Conservation (phyloP, 2,113 vertebrate species). For the Irena cyanogastra region DNA sequence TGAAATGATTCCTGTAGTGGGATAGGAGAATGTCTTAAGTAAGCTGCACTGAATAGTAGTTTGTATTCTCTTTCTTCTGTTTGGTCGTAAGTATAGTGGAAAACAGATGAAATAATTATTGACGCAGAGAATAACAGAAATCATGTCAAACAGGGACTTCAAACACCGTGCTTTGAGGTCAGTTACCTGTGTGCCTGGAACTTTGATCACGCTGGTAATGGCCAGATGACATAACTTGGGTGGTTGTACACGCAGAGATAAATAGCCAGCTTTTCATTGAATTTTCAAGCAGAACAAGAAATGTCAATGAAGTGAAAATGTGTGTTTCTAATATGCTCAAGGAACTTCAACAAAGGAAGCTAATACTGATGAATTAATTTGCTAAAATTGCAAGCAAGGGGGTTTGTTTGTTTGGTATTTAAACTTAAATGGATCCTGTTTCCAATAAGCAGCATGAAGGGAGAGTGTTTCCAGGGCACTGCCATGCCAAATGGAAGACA, state of each 20-base stretch:
- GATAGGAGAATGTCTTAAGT: not conserved
- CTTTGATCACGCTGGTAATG: not conserved
- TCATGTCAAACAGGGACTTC: slow-evolving; percentile 12
- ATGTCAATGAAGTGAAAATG: not conserved
- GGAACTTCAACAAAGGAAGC: not conserved
- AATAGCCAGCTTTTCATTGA: not conserved
- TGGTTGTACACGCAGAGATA: not conserved
- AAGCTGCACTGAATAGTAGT: not conserved
- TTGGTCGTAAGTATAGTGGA: not conserved
- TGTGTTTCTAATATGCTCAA: not conserved
- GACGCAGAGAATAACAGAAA: not conserved
- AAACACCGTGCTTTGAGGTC: not conserved
- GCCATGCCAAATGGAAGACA: not conserved
- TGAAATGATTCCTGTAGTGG: not conserved
- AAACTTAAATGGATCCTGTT: not conserved
- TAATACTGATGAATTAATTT: not conserved
- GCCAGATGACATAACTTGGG: not conserved
- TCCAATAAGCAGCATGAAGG: not conserved
- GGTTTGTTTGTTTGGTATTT: not conserved
- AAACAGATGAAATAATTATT: not conserved
- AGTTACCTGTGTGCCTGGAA: slow-evolving; percentile 16
- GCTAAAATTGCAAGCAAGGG: not conserved
- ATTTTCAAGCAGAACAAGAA: not conserved
- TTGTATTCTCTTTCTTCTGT: not conserved
- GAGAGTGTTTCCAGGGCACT: not conserved